Evolutionary conservation across 2,888 invertebrate genomes (phyloP).

Genomic region (Agriopis leucophaearia): DNA sequence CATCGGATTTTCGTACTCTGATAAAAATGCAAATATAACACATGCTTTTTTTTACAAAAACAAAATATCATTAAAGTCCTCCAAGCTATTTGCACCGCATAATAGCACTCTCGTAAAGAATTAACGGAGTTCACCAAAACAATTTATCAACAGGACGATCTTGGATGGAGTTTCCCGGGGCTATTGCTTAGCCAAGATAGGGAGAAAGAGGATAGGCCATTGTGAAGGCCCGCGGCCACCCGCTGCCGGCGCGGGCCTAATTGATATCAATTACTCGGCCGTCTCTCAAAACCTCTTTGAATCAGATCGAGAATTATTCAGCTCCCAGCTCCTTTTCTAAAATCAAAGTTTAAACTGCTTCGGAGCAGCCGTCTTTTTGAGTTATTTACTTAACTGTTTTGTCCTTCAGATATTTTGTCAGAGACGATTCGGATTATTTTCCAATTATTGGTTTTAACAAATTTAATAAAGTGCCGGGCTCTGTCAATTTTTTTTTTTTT

Average conservation of each 20-base stretch:
- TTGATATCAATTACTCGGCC: constrained; percentile 78
- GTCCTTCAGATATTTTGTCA: neutral
- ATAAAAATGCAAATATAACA: neutral
- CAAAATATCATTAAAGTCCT: constrained; percentile 50
- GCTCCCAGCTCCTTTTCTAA: constrained; percentile 51
- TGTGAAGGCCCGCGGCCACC: constrained; percentile 55
- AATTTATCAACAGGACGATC: constrained; percentile 66
- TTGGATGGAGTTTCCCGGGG: constrained; percentile 38
- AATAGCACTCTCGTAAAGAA: constrained; percentile 45
- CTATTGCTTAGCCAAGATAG: constrained; percentile 53
- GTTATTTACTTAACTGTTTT: constrained; percentile 23
- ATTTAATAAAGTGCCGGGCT: too few relatives aligned
- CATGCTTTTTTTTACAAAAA: constrained; percentile 5
- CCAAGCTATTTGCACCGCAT: constrained; percentile 49
- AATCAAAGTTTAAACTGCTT: constrained; percentile 57
- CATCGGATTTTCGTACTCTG: neutral
- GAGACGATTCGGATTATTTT: constrained; percentile 3
- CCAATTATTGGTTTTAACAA: neutral
- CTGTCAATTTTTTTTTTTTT: too few relatives aligned
- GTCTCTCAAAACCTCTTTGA: constrained; percentile 69
- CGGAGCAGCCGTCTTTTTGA: constrained; percentile 36
- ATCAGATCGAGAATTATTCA: constrained; percentile 60
- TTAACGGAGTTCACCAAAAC: constrained; percentile 52
- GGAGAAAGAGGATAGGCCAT: constrained; percentile 39
- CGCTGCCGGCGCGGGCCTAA: constrained; percentile 67